Base-by-base conservation (phyloP, 2,888 invertebrate genomes). In the Hypolimnas misippus region DNA sequence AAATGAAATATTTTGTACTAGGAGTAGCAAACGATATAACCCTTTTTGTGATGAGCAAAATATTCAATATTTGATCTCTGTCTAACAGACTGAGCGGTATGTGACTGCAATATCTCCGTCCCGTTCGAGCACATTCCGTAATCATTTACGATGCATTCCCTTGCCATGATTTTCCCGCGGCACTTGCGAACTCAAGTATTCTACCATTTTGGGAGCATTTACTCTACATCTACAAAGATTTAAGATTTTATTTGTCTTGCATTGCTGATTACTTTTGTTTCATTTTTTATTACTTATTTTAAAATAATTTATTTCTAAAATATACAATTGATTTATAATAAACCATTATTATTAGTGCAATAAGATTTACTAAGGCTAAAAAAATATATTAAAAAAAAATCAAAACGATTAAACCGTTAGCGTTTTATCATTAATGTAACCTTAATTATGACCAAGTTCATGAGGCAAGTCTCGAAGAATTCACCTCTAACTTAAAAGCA, bases 61-160 rank as follows among this genome's bases (percentile, higher is more conserved):
- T 89, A 85, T 89, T 89, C 90, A 90, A 91, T 92, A 89, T 90
- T 91, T 91, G 92, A 92, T 92, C 92, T 91, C 91, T 92, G 89
- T 92, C 92, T 92, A 89, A 89, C 92, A 82, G 86, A 82, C 87
- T 86, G 87, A 83, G 76, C 79, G 75, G 81, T 81, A 76, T 83
- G 84, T 80, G 84, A 86, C 86, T 90, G 89, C 89, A 89, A 82
- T 89, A 84, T 81, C 77, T 73, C 86, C 72, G 79, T 91, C 91
- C 81, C 87, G 71, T 82, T 91, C 88, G 67, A 73, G 74, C 88
- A 87, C 89, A 89, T 91, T 89, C 87, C 86, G 83, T 90, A 88
- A 90, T 90, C 86, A 91, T 91, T 90, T 91, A 89, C 87, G 87
- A 89, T 90, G 91, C 91, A 91, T 91, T 91, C 91, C 80, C 85